Percentiles rank a stretch among this genome's conserved stretches.
Evolutionary conservation across 2,113 vertebrate genomes (phyloP).

Genomic region (Gnathonemus longibarbis): DNA sequence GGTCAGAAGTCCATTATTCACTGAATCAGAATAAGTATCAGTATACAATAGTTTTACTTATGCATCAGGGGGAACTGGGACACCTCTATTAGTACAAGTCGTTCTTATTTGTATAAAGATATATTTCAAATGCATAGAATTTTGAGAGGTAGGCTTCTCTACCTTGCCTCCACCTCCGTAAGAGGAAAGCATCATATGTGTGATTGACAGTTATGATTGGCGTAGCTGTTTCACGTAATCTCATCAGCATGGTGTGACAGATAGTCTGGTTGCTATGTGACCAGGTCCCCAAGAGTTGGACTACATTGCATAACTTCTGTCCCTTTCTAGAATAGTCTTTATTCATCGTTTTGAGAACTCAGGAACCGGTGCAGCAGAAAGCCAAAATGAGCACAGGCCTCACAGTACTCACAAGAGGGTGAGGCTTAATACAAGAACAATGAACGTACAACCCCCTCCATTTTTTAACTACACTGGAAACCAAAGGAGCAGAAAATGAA

Average conservation of each 20-base stretch:
- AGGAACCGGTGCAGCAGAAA: neutral
- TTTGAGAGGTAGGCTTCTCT: neutral
- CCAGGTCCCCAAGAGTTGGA: neutral
- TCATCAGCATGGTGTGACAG: neutral
- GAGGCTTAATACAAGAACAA: neutral
- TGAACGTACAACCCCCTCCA: neutral
- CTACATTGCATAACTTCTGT: neutral
- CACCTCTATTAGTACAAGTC: neutral
- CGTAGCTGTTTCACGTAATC: neutral
- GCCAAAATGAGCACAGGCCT: neutral
- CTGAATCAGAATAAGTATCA: neutral
- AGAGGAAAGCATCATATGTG: neutral
- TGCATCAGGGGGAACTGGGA: neutral
- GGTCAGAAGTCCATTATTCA: neutral
- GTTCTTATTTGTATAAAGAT: neutral
- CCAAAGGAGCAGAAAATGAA: slow-evolving; percentile 4
- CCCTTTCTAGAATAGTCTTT: neutral
- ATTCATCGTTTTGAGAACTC: neutral
- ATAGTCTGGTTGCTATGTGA: neutral
- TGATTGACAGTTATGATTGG: neutral
- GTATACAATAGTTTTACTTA: neutral
- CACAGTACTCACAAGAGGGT: neutral
- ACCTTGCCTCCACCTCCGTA: neutral
- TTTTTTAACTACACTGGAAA: neutral
- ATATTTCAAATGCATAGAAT: slow-evolving; percentile 3